phyloP scores from a whole-genome alignment of 2,113 vertebrate species.

The Muntiacus muntjak region DNA sequence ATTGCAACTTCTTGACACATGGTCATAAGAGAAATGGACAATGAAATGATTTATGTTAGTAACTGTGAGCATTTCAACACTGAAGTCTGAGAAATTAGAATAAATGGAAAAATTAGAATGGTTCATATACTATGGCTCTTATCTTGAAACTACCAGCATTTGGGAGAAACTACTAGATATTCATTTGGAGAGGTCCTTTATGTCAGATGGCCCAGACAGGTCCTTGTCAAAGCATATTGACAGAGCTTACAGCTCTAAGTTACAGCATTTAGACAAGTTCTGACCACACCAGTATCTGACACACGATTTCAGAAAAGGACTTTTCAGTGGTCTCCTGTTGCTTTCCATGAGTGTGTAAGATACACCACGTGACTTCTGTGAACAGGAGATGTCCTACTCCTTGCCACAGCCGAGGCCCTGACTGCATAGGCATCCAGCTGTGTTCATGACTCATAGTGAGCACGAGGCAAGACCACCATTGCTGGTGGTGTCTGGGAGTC shows the following conservation, averaged over 20 bases:
- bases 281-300: not conserved
- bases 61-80: not conserved
- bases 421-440: not conserved
- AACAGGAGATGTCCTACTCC: not conserved
- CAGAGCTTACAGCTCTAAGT: not conserved
- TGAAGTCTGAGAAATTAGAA: slow-evolving; percentile 17
- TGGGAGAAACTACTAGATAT: not conserved
- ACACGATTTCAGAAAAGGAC: not conserved
- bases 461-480: not conserved
- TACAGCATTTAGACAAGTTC: not conserved
- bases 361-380: not conserved
- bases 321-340: not conserved
- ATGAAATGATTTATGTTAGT: slow-evolving; percentile 30
- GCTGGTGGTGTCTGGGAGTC: not conserved
- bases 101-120: slow-evolving; percentile 49
- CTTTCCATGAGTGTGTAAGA: not conserved
- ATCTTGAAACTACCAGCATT: slow-evolving; percentile 35
- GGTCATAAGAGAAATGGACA: not conserved
- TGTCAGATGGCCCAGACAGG: not conserved
- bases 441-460: not conserved
- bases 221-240: not conserved
- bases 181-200: not conserved
- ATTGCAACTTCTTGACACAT: not conserved
- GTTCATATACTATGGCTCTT: slow-evolving; percentile 25
- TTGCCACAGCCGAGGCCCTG: not conserved